Evolutionary conservation across 2,888 invertebrate genomes (phyloP), one percentile per base, ranked within the genome.

Genomic region (Dilophus febrilis): DNA sequence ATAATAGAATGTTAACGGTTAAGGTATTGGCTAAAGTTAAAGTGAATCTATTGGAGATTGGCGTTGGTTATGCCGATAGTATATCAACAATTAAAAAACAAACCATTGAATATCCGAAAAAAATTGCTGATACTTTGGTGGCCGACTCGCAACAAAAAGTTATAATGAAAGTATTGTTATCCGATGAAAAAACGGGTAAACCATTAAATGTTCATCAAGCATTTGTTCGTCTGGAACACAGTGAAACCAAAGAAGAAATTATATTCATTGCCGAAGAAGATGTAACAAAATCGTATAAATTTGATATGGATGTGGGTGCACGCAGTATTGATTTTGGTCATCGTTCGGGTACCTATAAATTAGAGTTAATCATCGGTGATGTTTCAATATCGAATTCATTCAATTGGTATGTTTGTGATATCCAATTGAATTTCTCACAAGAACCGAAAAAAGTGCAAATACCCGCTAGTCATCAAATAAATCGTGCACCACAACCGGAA

Each of bases 201-300:
- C 61, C 79, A 0, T 74, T 88, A 54, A 62, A 71, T 29, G 81
- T 85, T 34, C 86, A 87, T 57, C 88, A 91, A 62, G 84, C 86
- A 0, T 94, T 94, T 59, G 74, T 92, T 19, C 72, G 84, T 37
- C 69, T 94, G 34, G 71, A 72, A 30, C 73, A 82, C 49, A 63
- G 64, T 13, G 65, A 67, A 39, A 68, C 69, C 0, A 66, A 71
- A n/a, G 75, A 78, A 44, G 97, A 97, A 66, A 83, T 91, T 37
- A 78, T 92, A 51, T 95, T 90, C 58, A 84, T 97, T 4, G 88
- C 94, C 1, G 94, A 95, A 56, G 78, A 81, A 4, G 92, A 92
- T 55, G 65, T 65, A 45, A 64, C 69, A 38, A 75, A 76, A 53
- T 64, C 74, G 1, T 94, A 95, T 61, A 88, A 86, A 64, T 82